These are phyloP conservation scores for Pentamera pediparva DNA, from an alignment of 53 echinoderm and acorn worm genomes.

Conservation along the genomic window DNA sequence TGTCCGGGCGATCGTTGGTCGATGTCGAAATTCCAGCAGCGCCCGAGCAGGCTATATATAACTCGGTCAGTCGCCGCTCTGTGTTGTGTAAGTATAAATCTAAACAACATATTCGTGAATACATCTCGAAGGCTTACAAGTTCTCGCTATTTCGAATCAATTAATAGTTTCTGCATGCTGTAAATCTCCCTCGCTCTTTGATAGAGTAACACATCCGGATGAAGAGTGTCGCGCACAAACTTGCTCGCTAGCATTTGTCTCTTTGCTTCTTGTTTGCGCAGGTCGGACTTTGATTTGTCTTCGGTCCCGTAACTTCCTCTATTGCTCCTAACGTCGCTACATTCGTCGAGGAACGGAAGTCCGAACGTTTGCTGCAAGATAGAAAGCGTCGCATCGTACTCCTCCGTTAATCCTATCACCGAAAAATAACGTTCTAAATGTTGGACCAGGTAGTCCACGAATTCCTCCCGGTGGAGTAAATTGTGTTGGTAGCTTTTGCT, in stretches of 20 bases:
- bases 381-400: slow-evolving; percentile 59
- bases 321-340: slow-evolving; percentile 41
- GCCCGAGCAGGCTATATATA: too few relatives aligned
- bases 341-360: slow-evolving; percentile 57
- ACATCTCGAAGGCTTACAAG: too few relatives aligned
- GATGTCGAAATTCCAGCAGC: too few relatives aligned
- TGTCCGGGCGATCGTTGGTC: too few relatives aligned
- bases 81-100: too few relatives aligned
- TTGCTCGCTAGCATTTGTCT: slow-evolving; percentile 1
- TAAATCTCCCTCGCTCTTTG: slow-evolving; percentile 15
- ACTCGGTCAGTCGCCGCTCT: too few relatives aligned
- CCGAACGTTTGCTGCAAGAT: slow-evolving; percentile 66
- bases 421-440: slow-evolving; percentile 81
- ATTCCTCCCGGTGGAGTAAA: slow-evolving; percentile 12
- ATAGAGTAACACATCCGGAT: slow-evolving; percentile 18
- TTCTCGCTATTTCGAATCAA: too few relatives aligned
- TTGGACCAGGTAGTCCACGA: slow-evolving; percentile 50
- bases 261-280: background rate
- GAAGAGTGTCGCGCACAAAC: background rate
- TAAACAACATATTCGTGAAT: too few relatives aligned
- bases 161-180: slow-evolving; percentile 13
- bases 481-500: background rate
- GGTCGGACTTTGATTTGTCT: background rate
- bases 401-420: slow-evolving; percentile 72
- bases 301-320: slow-evolving; percentile 18